phyloP scores from a whole-genome alignment of 2,797 vertebrate species.

The Buphagus erythrorhynchus region DNA sequence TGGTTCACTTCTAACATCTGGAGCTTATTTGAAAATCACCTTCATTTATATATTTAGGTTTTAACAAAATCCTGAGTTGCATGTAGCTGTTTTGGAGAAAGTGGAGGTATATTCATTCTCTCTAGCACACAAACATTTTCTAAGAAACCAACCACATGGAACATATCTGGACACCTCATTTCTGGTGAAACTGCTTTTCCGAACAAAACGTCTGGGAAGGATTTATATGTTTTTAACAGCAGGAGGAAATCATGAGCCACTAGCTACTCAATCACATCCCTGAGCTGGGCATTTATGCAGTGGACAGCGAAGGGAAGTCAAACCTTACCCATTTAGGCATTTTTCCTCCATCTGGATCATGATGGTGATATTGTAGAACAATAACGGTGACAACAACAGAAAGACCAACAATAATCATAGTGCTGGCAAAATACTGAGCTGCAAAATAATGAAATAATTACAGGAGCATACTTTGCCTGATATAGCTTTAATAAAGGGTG shows the following conservation, averaged over 20 bases:
- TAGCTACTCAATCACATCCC: neutral
- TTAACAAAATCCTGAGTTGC: neutral
- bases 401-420: slow-evolving; percentile 84
- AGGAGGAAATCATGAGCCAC: neutral
- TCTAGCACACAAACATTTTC: neutral
- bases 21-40: neutral
- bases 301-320: neutral
- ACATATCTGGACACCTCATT: neutral
- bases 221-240: neutral
- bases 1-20: neutral
- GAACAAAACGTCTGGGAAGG: neutral
- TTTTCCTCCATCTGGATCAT: slow-evolving; percentile 83
- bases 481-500: neutral
- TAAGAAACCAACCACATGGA: neutral
- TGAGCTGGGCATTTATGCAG: neutral
- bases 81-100: neutral
- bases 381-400: slow-evolving; percentile 84
- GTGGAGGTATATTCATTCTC: neutral
- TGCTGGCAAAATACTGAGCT: slow-evolving; percentile 86
- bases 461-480: neutral
- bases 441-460: slow-evolving; percentile 44
- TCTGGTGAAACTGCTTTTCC: neutral
- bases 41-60: neutral
- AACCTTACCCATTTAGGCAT: slow-evolving; percentile 85
- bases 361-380: slow-evolving; percentile 83